phyloP scores from a whole-genome alignment of 2,888 invertebrate species.

The Machimus atricapillus region DNA sequence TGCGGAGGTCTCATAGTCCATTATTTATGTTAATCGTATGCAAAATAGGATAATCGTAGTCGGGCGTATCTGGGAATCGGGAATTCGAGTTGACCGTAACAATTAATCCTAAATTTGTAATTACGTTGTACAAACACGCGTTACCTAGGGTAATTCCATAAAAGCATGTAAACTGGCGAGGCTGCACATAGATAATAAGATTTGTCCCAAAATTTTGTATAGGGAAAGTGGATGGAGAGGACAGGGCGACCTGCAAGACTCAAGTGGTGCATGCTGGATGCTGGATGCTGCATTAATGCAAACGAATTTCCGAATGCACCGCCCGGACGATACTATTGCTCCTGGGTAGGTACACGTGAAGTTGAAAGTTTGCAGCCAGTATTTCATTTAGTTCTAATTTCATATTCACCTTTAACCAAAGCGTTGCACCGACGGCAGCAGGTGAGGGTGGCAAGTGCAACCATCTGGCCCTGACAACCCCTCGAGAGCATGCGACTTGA shows the following conservation, averaged over 20 bases:
- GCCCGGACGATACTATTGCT: neutral
- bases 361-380: neutral
- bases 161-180: neutral
- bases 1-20: neutral
- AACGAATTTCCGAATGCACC: neutral
- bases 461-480: neutral
- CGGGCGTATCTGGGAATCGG: neutral
- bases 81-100: neutral
- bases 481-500: neutral
- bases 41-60: constrained; percentile 10
- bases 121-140: constrained; percentile 17
- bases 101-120: constrained; percentile 29
- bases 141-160: neutral
- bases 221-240: neutral
- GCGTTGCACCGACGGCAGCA: neutral
- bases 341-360: neutral
- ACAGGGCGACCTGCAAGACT: neutral
- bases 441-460: neutral
- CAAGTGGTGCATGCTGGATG: neutral
- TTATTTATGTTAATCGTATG: constrained; percentile 34
- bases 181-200: neutral
- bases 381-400: constrained; percentile 25
- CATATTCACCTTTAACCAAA: neutral
- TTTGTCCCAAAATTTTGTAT: neutral
- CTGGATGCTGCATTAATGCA: neutral